Evolutionary conservation across 2,113 vertebrate genomes (phyloP).

Genomic region (Myodes glareolus): DNA sequence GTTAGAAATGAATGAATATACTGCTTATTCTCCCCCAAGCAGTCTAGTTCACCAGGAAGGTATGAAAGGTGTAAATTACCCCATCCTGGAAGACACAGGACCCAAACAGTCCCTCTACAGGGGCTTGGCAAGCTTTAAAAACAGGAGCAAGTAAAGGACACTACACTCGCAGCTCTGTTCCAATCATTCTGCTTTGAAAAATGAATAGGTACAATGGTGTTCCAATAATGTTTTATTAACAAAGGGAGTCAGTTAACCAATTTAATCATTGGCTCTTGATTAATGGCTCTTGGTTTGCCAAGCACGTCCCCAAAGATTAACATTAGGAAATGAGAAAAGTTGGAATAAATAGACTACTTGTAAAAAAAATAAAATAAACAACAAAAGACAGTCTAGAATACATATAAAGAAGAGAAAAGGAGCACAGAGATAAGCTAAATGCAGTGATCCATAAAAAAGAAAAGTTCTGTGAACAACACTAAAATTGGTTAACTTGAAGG

Average conservation of each 20-base stretch:
- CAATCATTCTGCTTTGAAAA: background rate
- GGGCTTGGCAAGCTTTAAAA: background rate
- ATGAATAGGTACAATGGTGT: background rate
- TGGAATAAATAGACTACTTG: background rate
- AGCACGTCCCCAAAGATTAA: background rate
- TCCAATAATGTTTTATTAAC: constrained; percentile 27
- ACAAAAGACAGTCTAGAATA: background rate
- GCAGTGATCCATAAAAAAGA: background rate
- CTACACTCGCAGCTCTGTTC: background rate
- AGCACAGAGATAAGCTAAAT: background rate
- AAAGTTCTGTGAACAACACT: constrained; percentile 39
- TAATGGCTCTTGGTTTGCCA: background rate
- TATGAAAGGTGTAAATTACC: background rate
- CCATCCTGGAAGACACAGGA: background rate
- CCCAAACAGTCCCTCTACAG: background rate
- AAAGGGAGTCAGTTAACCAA: background rate
- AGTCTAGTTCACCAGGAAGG: background rate
- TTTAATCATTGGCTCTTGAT: background rate
- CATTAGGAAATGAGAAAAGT: background rate
- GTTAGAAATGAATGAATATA: background rate
- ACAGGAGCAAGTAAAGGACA: background rate
- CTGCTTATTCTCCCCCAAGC: background rate
- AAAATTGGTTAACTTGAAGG: constrained; percentile 18
- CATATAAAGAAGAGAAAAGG: background rate
- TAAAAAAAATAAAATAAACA: background rate